A percentile compares a stretch with the other conserved stretches of the same genome.
phyloP scores from a whole-genome alignment of 2,797 vertebrate species.

The Ambastaia sidthimunki region DNA sequence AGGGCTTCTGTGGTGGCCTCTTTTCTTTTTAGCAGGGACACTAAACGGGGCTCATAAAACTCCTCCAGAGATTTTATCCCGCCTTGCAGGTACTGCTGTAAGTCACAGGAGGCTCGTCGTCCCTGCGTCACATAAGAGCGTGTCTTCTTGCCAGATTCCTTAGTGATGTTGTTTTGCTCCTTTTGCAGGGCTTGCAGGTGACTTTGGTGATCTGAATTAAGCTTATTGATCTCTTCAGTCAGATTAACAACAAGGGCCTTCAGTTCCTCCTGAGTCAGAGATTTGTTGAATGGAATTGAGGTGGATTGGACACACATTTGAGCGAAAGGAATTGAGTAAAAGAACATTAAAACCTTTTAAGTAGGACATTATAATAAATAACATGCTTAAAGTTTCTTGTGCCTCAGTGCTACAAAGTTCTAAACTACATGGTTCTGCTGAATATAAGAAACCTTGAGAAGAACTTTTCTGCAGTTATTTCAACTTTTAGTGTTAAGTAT shows the following conservation, averaged over 20 bases:
- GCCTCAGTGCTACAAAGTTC: background rate
- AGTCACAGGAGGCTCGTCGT: constrained; percentile 80
- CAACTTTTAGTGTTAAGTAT: background rate
- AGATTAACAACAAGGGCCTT: constrained; percentile 78
- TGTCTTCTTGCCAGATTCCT: constrained; percentile 66
- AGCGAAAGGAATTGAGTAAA: background rate
- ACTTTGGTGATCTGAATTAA: constrained; percentile 78
- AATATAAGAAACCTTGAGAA: background rate
- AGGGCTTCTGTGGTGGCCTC: constrained; percentile 79
- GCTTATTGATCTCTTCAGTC: constrained; percentile 72
- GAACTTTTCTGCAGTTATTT: background rate
- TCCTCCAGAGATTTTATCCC: constrained; percentile 85
- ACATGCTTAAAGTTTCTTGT: background rate
- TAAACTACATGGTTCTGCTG: background rate
- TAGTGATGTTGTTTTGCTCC: constrained; percentile 65
- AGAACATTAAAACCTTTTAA: too few species aligned
- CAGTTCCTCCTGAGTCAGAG: constrained; percentile 74
- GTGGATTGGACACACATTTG: constrained; percentile 12
- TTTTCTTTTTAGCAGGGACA: constrained; percentile 84
- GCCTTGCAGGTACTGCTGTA: constrained; percentile 84
- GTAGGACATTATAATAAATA: too few species aligned
- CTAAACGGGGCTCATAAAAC: constrained; percentile 88
- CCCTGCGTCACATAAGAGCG: constrained; percentile 79
- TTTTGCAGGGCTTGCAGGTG: constrained; percentile 75
- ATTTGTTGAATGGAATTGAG: constrained; percentile 8